Evolutionary conservation across 2,113 vertebrate genomes (phyloP).

Genomic region (Mesoclemmys tuberculata): DNA sequence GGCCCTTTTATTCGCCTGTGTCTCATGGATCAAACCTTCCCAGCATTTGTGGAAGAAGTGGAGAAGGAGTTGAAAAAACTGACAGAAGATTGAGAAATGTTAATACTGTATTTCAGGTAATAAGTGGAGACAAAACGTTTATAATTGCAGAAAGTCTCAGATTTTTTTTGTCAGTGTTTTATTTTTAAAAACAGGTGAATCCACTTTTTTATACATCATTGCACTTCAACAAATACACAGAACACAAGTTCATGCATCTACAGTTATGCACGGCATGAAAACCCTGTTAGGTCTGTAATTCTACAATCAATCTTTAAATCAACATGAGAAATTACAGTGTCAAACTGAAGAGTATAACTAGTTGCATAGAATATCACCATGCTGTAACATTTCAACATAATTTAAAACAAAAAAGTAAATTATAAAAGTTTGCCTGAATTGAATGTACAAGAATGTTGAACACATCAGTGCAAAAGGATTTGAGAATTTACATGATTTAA

Average conservation of each 20-base stretch:
- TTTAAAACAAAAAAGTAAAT: slow-evolving; percentile 82
- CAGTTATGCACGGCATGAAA: slow-evolving; percentile 87
- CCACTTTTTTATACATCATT: slow-evolving; percentile 93
- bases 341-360: slow-evolving; percentile 89
- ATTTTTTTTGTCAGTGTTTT: slow-evolving; percentile 81
- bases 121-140: not conserved
- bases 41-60: slow-evolving; percentile 89
- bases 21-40: slow-evolving; percentile 90
- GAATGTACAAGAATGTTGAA: slow-evolving; percentile 87
- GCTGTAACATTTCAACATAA: slow-evolving; percentile 84
- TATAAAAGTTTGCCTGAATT: slow-evolving; percentile 86
- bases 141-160: not conserved
- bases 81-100: slow-evolving; percentile 69
- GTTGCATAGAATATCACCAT: slow-evolving; percentile 99
- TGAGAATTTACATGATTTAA: slow-evolving; percentile 87
- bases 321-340: slow-evolving; percentile 85
- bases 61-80: slow-evolving; percentile 87
- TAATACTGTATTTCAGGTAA: not conserved
- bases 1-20: slow-evolving; percentile 86
- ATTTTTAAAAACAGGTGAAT: slow-evolving; percentile 97
- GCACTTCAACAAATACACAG: slow-evolving; percentile 93
- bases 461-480: slow-evolving; percentile 97
- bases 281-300: slow-evolving; percentile 84
- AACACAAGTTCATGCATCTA: slow-evolving; percentile 97
- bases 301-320: slow-evolving; percentile 83